Percentiles rank a stretch among this genome's conserved stretches.
Evolutionary conservation across 2,888 invertebrate genomes (phyloP).

Genomic region (Eucera pruinosa): DNA sequence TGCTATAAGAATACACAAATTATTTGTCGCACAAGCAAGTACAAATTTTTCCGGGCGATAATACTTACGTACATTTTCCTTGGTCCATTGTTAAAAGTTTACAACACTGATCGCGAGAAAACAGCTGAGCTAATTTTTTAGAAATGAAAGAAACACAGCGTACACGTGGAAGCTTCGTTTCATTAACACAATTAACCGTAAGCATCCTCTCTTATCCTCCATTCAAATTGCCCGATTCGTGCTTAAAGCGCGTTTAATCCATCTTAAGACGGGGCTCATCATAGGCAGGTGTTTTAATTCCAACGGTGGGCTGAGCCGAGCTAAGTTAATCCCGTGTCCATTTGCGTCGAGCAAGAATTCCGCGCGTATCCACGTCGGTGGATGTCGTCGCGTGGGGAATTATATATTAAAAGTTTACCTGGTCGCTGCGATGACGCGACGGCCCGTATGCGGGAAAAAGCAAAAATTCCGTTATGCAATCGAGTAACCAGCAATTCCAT

Average conservation of each 20-base stretch:
- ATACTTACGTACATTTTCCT: no score
- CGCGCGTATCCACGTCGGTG: slow-evolving; percentile 53
- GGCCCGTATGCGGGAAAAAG: slow-evolving; percentile 56
- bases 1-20: no score
- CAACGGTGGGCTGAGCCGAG: slow-evolving; percentile 12
- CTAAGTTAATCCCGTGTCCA: slow-evolving; percentile 65
- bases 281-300: slow-evolving; percentile 48
- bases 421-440: slow-evolving; percentile 37
- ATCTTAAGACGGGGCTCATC: slow-evolving; percentile 46
- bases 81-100: no score
- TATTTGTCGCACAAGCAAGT: no score
- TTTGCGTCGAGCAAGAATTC: slow-evolving; percentile 68
- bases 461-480: slow-evolving; percentile 66
- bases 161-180: background rate
- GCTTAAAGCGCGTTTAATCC: slow-evolving; percentile 45
- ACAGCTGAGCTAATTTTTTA: no score
- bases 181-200: background rate
- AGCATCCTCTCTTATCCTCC: slow-evolving; percentile 1
- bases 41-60: no score
- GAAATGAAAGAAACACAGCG: background rate
- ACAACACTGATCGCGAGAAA: no score
- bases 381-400: slow-evolving; percentile 67
- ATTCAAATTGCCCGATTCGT: slow-evolving; percentile 20
- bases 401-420: slow-evolving; percentile 72
- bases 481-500: slow-evolving; percentile 64